Evolutionary conservation across 2,888 invertebrate genomes (phyloP).

Genomic region (Leucoptera coffeella): DNA sequence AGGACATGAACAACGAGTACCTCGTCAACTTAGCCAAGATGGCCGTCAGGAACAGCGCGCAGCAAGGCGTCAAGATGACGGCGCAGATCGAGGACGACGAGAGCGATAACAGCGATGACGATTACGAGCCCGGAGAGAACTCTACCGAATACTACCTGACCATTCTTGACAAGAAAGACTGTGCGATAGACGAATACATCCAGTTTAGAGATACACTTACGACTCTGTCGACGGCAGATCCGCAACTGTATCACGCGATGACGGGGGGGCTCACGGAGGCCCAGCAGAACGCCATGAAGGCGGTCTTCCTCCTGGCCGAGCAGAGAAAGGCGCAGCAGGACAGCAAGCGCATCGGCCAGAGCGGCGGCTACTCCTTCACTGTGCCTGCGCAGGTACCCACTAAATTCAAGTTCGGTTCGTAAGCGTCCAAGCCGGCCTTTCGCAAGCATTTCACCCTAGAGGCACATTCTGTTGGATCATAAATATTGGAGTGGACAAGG

Average conservation of each 20-base stretch:
- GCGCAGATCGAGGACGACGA: constrained; percentile 58
- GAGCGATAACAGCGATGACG: constrained; percentile 75
- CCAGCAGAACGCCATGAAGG: constrained; percentile 79
- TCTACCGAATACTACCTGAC: constrained; percentile 90
- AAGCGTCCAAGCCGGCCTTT: no score
- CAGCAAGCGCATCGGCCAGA: constrained; percentile 90
- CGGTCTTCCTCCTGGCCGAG: constrained; percentile 84
- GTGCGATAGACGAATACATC: constrained; percentile 83
- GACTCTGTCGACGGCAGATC: constrained; percentile 65
- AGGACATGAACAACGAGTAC: constrained; percentile 80
- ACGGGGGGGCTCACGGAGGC: constrained; percentile 70
- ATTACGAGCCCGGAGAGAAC: constrained; percentile 79
- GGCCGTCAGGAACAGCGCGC: constrained; percentile 56
- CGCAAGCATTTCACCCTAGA: no score
- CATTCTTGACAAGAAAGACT: constrained; percentile 84
- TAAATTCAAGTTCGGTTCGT: constrained; percentile 83
- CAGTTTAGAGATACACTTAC: constrained; percentile 83
- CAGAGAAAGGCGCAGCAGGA: constrained; percentile 90
- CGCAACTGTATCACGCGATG: constrained; percentile 75
- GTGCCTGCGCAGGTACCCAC: constrained; percentile 84
- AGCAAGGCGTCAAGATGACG: constrained; percentile 57
- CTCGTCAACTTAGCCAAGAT: constrained; percentile 71
- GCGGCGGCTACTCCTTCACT: constrained; percentile 64
- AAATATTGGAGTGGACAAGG: no score
- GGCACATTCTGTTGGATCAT: no score